Evolutionary conservation across 2,797 vertebrate genomes (phyloP).

Genomic region (Craterocephalus amniculus): DNA sequence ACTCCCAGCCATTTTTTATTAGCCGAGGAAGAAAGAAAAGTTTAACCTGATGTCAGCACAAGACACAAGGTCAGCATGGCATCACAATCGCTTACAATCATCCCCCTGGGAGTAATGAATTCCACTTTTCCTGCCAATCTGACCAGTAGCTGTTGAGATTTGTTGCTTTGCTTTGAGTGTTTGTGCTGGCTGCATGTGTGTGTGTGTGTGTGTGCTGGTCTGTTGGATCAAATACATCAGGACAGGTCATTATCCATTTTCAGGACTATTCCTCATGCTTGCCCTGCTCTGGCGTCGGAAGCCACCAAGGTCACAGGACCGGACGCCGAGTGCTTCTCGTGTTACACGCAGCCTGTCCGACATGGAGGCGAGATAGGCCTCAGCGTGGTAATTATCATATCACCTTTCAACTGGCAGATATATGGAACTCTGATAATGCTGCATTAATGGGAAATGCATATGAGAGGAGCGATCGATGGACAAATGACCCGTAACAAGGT

Average conservation of each 20-base stretch:
- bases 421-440: constrained; percentile 70
- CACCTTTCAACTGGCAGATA: constrained; percentile 77
- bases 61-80: constrained; percentile 7
- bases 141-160: background rate
- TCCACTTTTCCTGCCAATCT: constrained; percentile 24
- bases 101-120: background rate
- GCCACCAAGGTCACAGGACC: constrained; percentile 69
- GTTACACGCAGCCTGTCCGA: constrained; percentile 63
- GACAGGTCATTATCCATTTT: constrained; percentile 56
- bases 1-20: too few relatives aligned
- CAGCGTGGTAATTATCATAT: constrained; percentile 74
- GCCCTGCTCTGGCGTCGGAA: constrained; percentile 38
- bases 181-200: background rate
- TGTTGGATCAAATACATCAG: constrained; percentile 51
- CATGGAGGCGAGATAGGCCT: constrained; percentile 48
- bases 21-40: background rate
- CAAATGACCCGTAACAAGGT: constrained; percentile 63
- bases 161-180: background rate
- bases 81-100: background rate
- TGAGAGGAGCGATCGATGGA: constrained; percentile 67
- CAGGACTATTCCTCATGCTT: constrained; percentile 52
- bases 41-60: background rate
- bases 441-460: constrained; percentile 80
- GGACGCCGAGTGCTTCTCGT: constrained; percentile 51
- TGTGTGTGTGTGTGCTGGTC: background rate